A percentile compares a stretch with the other conserved stretches of the same genome.
Conservation (phyloP, 2,888 invertebrate species). For the Leptodirus hochenwartii region DNA sequence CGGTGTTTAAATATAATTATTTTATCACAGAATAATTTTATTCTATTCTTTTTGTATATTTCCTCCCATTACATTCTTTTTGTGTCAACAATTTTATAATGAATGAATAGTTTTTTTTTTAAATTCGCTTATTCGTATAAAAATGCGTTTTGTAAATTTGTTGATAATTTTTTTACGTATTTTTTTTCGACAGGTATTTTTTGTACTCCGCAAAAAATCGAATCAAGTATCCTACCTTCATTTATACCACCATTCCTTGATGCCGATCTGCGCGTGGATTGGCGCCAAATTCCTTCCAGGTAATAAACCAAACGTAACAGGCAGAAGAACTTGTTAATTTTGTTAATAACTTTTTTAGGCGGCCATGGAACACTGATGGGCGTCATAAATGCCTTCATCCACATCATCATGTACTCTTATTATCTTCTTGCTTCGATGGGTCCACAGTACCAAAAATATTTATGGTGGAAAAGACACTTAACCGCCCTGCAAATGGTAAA, state of each 20-base stretch:
- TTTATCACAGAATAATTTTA: too few species aligned
- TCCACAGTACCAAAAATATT: constrained; percentile 67
- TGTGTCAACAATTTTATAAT: too few species aligned
- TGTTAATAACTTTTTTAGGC: constrained; percentile 30
- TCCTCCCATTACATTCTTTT: too few species aligned
- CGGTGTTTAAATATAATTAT: too few species aligned
- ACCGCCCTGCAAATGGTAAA: constrained; percentile 79
- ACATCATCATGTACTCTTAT: constrained; percentile 88
- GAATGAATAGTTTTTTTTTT: too few species aligned
- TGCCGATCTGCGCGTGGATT: constrained; percentile 36
- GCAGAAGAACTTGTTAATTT: not conserved
- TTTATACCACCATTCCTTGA: constrained; percentile 44
- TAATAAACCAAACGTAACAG: constrained; percentile 18
- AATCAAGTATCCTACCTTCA: constrained; percentile 49
- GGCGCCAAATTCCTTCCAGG: constrained; percentile 35
- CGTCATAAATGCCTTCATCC: constrained; percentile 83
- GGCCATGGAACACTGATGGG: constrained; percentile 68
- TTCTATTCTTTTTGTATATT: too few species aligned
- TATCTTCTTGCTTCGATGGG: constrained; percentile 80
- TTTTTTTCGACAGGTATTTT: constrained; percentile 30
- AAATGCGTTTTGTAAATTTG: too few species aligned
- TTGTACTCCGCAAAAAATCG: constrained; percentile 47
- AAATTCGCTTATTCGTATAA: too few species aligned
- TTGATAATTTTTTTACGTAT: constrained; percentile 3
- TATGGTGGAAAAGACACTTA: constrained; percentile 90